Evolutionary conservation across 2,797 vertebrate genomes (phyloP).

Genomic region (Acipenser transmontanus): DNA sequence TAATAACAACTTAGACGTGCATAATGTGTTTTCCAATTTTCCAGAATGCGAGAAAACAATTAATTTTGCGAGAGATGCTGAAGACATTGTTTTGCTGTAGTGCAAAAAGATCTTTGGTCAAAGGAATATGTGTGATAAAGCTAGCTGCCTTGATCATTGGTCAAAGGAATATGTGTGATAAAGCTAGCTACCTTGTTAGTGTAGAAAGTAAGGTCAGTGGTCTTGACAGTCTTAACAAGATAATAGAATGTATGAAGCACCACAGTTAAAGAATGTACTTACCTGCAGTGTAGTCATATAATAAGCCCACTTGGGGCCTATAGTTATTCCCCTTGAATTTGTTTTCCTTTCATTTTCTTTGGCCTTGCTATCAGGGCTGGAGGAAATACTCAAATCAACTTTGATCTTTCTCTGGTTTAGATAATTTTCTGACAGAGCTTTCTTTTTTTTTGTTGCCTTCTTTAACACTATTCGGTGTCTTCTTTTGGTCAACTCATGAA

Average conservation of each 20-base stretch:
- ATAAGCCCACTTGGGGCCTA: slow-evolving; percentile 83
- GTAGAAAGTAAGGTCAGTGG: slow-evolving; percentile 71
- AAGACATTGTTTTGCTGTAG: slow-evolving; percentile 55
- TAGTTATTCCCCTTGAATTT: slow-evolving; percentile 65
- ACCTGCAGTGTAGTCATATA: slow-evolving; percentile 77
- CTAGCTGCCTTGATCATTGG: slow-evolving; percentile 46
- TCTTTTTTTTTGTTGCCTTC: slow-evolving; percentile 38
- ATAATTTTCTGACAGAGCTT: slow-evolving; percentile 60
- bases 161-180: slow-evolving; percentile 50
- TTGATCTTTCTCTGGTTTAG: slow-evolving; percentile 51
- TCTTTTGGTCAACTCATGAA: slow-evolving; percentile 40
- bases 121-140: slow-evolving; percentile 52
- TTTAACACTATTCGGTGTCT: slow-evolving; percentile 42
- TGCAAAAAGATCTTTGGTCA: slow-evolving; percentile 49
- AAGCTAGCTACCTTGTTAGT: slow-evolving; percentile 61
- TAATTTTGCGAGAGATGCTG: slow-evolving; percentile 52
- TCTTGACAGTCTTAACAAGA: slow-evolving; percentile 79
- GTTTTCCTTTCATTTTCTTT: slow-evolving; percentile 61
- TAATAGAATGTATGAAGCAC: slow-evolving; percentile 82
- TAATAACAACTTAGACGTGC: slow-evolving; percentile 54
- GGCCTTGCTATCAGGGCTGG: slow-evolving; percentile 49
- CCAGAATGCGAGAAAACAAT: slow-evolving; percentile 55
- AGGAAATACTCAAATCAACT: slow-evolving; percentile 54
- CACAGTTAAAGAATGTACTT: slow-evolving; percentile 65
- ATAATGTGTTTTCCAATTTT: slow-evolving; percentile 46